Conservation (phyloP, 2,888 invertebrate species). For the Cryptophagus acutangulus region DNA sequence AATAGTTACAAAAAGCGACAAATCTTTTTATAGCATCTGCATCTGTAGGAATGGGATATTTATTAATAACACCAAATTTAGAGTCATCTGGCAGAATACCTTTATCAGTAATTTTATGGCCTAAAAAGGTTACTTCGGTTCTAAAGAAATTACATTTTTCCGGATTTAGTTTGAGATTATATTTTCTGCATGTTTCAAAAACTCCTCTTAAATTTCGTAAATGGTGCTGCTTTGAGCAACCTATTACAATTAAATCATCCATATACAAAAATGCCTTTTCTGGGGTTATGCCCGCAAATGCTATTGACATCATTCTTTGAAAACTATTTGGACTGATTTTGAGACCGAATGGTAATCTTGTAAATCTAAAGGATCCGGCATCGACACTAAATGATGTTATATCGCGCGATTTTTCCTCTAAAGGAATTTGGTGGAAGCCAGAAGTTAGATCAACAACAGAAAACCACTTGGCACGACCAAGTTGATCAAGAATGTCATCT, state of each 20-base stretch:
- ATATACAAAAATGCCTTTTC: conserved; percentile 27
- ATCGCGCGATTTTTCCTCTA: conserved; percentile 16
- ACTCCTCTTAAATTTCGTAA: conserved; percentile 12
- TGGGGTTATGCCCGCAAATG: conserved; percentile 24
- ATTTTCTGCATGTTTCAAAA: conserved; percentile 13
- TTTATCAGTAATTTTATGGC: conserved; percentile 11
- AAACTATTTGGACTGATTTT: conserved; percentile 26
- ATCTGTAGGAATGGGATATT: conserved; percentile 12
- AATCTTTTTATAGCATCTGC: conserved; percentile 10
- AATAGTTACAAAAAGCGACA: conserved; percentile 10
- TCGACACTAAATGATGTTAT: conserved; percentile 23
- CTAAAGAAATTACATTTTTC: conserved; percentile 22
- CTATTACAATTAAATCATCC: conserved; percentile 28
- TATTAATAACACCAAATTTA: conserved; percentile 8
- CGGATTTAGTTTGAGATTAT: conserved; percentile 16
- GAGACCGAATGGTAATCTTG: conserved; percentile 25
- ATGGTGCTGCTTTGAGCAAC: conserved; percentile 18
- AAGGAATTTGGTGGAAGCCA: conserved; percentile 21
- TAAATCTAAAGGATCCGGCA: conserved; percentile 21
- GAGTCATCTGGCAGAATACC: conserved; percentile 7
- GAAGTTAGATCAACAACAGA: conserved; percentile 18
- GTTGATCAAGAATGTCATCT: conserved; percentile 22
- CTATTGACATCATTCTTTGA: conserved; percentile 28
- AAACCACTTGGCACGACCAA: conserved; percentile 23
- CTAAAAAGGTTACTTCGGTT: conserved; percentile 21